phyloP scores from a whole-genome alignment of 2,888 invertebrate genomes.

The Drosophila nigricruria region DNA sequence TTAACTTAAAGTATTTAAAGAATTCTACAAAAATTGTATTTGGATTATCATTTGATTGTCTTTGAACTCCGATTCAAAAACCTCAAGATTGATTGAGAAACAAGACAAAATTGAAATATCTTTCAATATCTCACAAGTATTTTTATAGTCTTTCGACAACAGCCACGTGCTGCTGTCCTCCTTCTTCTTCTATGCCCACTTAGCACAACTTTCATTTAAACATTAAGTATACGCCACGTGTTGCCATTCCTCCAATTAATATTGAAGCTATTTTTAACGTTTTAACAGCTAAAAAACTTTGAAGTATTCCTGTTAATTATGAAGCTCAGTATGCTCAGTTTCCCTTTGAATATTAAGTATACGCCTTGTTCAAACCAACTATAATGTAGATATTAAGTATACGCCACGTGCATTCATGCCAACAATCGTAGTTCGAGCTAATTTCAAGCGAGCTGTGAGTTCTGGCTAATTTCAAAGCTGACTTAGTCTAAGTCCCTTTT shows the following conservation, averaged over 20 bases:
- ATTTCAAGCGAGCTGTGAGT: neutral
- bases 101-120: neutral
- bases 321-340: neutral
- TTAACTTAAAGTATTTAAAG: no score
- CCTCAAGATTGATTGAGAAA: neutral
- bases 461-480: neutral
- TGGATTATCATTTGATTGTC: neutral
- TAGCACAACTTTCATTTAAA: neutral
- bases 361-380: neutral
- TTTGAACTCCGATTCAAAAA: neutral
- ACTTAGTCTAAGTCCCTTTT: neutral
- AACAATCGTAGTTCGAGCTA: neutral
- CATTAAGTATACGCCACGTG: slow-evolving; percentile 4
- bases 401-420: neutral
- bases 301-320: neutral
- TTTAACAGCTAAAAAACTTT: neutral
- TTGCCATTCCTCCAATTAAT: neutral
- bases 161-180: neutral
- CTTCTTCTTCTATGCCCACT: neutral
- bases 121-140: neutral
- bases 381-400: neutral
- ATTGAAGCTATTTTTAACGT: neutral
- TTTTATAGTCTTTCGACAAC: neutral
- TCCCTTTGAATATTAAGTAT: slow-evolving; percentile 5
- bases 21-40: neutral